These are phyloP conservation scores for Peromyscus attwateri DNA, from an alignment of 2,797 vertebrate species.

Conservation along the genomic window DNA sequence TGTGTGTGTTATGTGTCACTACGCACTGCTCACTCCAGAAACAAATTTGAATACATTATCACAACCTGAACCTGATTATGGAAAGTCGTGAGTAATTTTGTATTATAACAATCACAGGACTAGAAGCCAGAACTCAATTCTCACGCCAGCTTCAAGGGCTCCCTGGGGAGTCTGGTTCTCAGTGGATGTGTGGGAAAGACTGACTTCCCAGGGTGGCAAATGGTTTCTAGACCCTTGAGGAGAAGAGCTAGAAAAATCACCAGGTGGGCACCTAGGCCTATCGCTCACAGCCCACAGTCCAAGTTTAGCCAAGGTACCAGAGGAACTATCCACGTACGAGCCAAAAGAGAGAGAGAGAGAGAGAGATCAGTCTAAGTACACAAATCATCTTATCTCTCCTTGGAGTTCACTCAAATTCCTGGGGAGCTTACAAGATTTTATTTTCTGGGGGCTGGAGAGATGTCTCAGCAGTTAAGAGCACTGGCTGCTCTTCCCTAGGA, in stretches of 20 bases:
- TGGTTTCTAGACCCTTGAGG: background rate
- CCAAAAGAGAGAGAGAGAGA: background rate
- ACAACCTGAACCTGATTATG: slow-evolving; percentile 61
- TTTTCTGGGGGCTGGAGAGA: background rate
- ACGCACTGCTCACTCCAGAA: background rate
- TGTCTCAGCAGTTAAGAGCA: background rate
- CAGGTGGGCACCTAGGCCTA: background rate
- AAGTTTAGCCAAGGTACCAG: no score
- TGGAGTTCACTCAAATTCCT: background rate
- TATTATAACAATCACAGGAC: slow-evolving; percentile 56
- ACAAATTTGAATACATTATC: background rate
- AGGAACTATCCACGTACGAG: background rate
- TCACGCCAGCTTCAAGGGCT: slow-evolving; percentile 62
- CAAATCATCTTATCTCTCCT: background rate
- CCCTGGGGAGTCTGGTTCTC: slow-evolving; percentile 44
- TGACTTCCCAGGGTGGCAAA: background rate
- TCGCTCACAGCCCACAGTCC: background rate
- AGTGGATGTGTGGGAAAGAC: slow-evolving; percentile 1
- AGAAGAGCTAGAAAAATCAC: background rate
- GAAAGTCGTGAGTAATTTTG: slow-evolving; percentile 52
- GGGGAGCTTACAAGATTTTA: background rate
- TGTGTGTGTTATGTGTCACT: background rate
- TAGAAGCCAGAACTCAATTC: slow-evolving; percentile 70
- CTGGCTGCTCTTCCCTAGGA: background rate
- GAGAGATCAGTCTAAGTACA: no score